phyloP scores from a whole-genome alignment of 2,113 vertebrate genomes.

The Miniopterus natalensis region DNA sequence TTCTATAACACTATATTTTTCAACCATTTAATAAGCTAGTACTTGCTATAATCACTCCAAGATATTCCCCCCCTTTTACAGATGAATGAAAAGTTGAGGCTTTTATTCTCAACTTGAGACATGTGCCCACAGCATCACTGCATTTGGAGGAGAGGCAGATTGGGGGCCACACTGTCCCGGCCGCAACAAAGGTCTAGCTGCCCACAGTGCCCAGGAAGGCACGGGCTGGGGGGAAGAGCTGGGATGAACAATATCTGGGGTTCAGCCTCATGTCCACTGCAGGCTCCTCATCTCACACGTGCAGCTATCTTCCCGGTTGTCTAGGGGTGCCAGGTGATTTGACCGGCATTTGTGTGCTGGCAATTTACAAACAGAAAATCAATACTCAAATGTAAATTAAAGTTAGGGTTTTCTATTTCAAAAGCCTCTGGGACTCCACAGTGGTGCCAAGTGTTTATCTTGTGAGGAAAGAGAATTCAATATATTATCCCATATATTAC shows the following conservation, averaged over 20 bases:
- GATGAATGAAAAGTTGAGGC: background rate
- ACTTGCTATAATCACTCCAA: background rate
- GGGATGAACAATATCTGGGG: background rate
- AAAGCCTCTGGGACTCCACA: slow-evolving; percentile 10
- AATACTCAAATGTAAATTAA: slow-evolving; percentile 29
- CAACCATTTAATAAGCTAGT: background rate
- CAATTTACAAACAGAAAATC: slow-evolving; percentile 53
- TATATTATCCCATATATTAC: background rate
- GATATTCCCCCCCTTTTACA: background rate
- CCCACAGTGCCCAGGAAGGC: background rate
- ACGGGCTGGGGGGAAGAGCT: background rate
- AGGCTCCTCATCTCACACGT: background rate
- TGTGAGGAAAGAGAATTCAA: slow-evolving; percentile 29
- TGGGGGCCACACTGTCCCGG: rapidly evolving
- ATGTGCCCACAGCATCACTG: background rate
- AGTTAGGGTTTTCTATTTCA: slow-evolving; percentile 4
- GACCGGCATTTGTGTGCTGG: background rate
- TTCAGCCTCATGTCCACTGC: rapidly evolving
- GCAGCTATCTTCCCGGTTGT: background rate
- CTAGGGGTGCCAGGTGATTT: background rate
- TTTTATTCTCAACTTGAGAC: background rate
- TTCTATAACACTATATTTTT: background rate
- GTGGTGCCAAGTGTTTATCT: background rate
- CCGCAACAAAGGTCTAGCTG: rapidly evolving
- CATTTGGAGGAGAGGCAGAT: rapidly evolving